Conservation (phyloP, 2,888 invertebrate genomes). For the Drosophila atripex region DNA sequence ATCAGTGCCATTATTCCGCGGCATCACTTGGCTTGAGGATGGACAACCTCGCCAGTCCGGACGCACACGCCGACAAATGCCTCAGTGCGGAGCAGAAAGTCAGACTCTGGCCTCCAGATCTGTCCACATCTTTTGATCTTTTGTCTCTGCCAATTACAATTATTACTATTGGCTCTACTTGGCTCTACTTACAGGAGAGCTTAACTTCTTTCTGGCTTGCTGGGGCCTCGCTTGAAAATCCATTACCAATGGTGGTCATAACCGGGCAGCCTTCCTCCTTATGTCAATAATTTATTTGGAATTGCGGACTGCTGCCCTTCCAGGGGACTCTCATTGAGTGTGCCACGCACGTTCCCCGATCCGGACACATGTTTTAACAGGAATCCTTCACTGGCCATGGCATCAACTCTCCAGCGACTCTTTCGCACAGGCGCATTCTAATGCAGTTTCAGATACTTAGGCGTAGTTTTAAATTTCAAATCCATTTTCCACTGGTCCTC, state of each 20-base stretch:
- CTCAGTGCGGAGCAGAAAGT: constrained; percentile 14
- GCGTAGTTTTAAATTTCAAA: background rate
- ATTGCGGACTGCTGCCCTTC: background rate
- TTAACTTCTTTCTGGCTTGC: constrained; percentile 31
- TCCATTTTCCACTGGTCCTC: too few species aligned
- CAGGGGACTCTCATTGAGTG: constrained; percentile 28
- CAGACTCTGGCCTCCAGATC: constrained; percentile 15
- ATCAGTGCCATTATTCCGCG: constrained; percentile 40
- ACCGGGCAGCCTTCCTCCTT: constrained; percentile 50
- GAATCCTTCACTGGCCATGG: constrained; percentile 79
- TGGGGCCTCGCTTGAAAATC: constrained; percentile 65
- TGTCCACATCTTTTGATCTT: constrained; percentile 62
- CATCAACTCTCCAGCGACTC: constrained; percentile 72
- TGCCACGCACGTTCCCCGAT: constrained; percentile 64
- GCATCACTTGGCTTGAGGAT: constrained; percentile 50
- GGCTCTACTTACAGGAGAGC: constrained; percentile 60
- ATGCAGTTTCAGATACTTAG: constrained; percentile 1
- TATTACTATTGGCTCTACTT: constrained; percentile 76
- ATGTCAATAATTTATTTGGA: constrained; percentile 76
- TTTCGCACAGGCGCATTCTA: constrained; percentile 2
- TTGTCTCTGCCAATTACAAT: constrained; percentile 73
- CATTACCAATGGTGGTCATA: constrained; percentile 71
- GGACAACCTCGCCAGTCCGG: constrained; percentile 53
- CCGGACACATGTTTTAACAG: constrained; percentile 82
- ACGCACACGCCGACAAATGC: constrained; percentile 30